Evolutionary conservation across 1,140 invertebrate species (phyloP).

Genomic region (Halyomorpha halys): DNA sequence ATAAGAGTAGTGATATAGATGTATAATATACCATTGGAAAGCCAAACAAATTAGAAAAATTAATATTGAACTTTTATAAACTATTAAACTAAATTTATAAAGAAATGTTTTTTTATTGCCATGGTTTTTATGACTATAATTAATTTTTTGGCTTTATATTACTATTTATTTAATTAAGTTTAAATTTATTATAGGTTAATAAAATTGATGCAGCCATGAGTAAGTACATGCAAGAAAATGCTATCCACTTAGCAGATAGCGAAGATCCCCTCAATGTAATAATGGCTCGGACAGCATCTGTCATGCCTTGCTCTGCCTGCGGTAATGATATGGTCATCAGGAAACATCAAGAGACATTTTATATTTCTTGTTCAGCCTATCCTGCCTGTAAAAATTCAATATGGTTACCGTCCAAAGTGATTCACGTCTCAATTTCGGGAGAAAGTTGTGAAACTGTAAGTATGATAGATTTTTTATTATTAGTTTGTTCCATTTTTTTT

Average conservation of each 20-base stretch:
- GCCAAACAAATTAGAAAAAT: too few relatives aligned
- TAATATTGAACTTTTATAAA: too few relatives aligned
- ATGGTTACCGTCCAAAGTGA: conserved; percentile 64
- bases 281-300: conserved; percentile 32
- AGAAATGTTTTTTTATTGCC: too few relatives aligned
- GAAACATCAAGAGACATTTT: conserved; percentile 57
- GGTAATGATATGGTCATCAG: conserved; percentile 55
- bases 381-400: conserved; percentile 68
- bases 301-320: conserved; percentile 72
- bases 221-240: conserved; percentile 44
- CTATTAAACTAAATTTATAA: too few relatives aligned
- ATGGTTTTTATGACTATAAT: too few relatives aligned
- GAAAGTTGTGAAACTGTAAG: conserved; percentile 55
- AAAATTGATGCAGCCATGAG: conserved; percentile 53
- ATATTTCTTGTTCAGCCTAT: conserved; percentile 62
- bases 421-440: conserved; percentile 49
- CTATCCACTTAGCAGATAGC: conserved; percentile 33
- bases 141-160: too few relatives aligned
- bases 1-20: too few relatives aligned
- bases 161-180: too few relatives aligned
- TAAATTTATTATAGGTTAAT: conserved; percentile 39
- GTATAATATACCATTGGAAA: too few relatives aligned
- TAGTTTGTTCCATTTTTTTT: too few relatives aligned
- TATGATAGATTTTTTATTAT: conserved; percentile 18
- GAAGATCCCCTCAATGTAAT: conserved; percentile 19